phyloP scores from a whole-genome alignment of 2,113 vertebrate genomes.

The Sterna hirundo region DNA sequence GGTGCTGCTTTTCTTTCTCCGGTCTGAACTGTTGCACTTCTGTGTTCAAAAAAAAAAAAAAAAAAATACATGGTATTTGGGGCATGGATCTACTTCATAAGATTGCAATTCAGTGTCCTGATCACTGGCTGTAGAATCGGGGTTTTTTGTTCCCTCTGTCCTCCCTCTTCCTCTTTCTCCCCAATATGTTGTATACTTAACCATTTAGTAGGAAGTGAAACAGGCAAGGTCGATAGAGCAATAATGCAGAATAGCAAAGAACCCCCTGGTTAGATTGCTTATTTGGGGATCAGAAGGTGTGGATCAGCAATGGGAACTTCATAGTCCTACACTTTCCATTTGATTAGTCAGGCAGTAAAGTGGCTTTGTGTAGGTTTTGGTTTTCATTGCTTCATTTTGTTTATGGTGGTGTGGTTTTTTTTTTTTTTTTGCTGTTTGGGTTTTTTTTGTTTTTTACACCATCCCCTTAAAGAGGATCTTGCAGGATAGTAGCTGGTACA shows the following conservation, averaged over 20 bases:
- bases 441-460: accelerated
- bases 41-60: not conserved
- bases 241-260: not conserved
- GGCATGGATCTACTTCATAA: accelerated
- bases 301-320: not conserved
- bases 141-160: not conserved
- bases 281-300: not conserved
- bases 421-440: not conserved
- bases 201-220: not conserved
- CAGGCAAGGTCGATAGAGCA: not conserved
- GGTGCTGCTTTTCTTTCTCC: not conserved
- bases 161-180: not conserved
- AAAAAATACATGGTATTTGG: not conserved
- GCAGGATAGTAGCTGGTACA: not conserved
- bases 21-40: not conserved
- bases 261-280: not conserved
- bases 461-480: not conserved
- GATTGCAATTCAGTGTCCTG: not conserved
- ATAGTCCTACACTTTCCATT: not conserved
- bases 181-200: not conserved
- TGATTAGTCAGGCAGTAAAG: not conserved
- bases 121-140: not conserved
- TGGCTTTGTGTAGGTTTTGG: not conserved
- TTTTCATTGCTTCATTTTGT: not conserved
- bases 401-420: too few species aligned